Base-by-base conservation (phyloP, 2,888 invertebrate species). In the Sussaba pulchella region DNA sequence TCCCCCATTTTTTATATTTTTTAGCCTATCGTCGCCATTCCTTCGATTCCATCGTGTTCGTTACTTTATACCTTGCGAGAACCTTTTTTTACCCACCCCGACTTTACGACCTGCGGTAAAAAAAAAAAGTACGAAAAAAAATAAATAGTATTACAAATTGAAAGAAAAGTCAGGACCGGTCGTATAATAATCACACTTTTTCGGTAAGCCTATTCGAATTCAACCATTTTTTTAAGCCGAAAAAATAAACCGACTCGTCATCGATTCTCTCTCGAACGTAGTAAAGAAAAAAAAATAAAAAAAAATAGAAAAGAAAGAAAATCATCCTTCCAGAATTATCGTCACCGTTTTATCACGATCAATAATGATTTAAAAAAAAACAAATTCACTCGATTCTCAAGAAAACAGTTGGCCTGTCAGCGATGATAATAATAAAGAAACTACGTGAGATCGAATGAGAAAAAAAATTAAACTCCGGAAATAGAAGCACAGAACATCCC, bases 401-500 rank as follows among this genome's bases (percentile, higher is more conserved):
- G 6, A 31, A 31, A 31, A 31, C 6, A 6, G 31, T 2, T 31
- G 31, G 6, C 2, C 31, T 31, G 6, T 2, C 6, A 2, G 14
- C n/a, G n/a, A 26, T 5, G 9, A 31, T 1, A 54, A 52, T n/a
- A 1, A 26, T n/a, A n/a, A 14, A 4, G 31, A 57, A 31, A 54
- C 6, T 12, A n/a, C 47, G 67, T 36, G 26, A 57, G 14, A 63
- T 19, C 5, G 1, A 41, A 2, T 3, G 12, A 31, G 31, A 67
- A 69, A 69, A 64, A 61, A 31, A 54, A 45, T 57, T 52, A n/a
- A 45, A 67, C 52, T 54, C 70, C 75, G 75, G 79, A 80, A 80
- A 75, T 75, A 80, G 79, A 52, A 39, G 41, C 31, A 10, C 61
- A 36, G 75, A 59, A 24, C 41, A 66, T 74, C 66, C 43, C 70